Base-by-base conservation (phyloP, 1,140 invertebrate species). In the Drosophila elegans region DNA sequence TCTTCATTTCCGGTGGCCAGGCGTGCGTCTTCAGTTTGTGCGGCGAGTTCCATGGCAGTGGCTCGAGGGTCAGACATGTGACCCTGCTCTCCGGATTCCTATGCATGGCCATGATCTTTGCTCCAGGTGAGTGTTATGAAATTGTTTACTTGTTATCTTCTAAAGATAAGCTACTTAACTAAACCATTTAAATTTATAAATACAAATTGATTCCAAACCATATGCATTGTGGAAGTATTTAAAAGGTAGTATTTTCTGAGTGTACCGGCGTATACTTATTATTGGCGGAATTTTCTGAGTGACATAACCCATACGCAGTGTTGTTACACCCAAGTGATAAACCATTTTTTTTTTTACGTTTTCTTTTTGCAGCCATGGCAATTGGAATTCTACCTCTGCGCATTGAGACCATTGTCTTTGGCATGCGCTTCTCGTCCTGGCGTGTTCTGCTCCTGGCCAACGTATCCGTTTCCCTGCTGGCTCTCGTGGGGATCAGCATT, bases 1-100 rank as follows among this genome's bases (percentile, higher is more conserved):
- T 96, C 59, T 95, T 96, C 29, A 93, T 95, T 44, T 94, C 95
- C 16, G 95, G 95, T 5, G 94, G 95, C 2, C 95, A 95, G 66
- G 94, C 95, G 0, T 93, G 95, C 6, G 93, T 95, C 1, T 95
- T 95, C 73, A 94, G 94, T 0, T 94, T 95, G 74, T 91, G 95
- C 4, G 95, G 95, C 0, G 95, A 96, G 85, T 95, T 96, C 92
- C 95, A 96, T 75, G 93, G 93, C 27, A 81, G 89, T 25, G 57
- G 54, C 1, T 91, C 92, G 11, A 78, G 93, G 0, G 88, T 93
- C 0, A 90, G 92, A 38, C 91, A 93, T 12, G 90, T 94, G 0
- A 92, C 95, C 0, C 94, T 94, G 92, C 93, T 95, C 3, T 95
- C 95, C 3, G 94, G 94, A 21, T 96, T 95, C 74, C 94, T 95